These are phyloP conservation scores for Pseudococcus viburni DNA, from an alignment of 2,888 invertebrate genomes.

Conservation along the genomic window DNA sequence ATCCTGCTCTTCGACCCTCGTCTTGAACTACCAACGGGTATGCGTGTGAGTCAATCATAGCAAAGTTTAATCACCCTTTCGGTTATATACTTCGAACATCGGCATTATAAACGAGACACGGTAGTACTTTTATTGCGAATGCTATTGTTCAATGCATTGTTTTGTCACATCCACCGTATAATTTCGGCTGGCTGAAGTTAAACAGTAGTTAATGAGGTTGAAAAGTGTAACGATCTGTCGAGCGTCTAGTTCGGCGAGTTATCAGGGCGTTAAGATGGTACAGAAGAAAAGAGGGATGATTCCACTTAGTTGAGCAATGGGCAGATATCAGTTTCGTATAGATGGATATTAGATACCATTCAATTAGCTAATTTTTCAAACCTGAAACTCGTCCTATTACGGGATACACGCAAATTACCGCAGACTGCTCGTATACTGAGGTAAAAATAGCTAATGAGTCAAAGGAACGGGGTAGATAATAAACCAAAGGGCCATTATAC, in stretches of 20 bases:
- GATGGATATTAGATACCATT: background rate
- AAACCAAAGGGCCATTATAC: background rate
- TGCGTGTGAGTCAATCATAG: background rate
- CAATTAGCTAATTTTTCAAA: slow-evolving; percentile 12
- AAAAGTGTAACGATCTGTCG: slow-evolving; percentile 7
- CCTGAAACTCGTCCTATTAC: background rate
- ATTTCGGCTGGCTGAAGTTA: slow-evolving; percentile 1
- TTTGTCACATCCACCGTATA: background rate
- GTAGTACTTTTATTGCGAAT: background rate
- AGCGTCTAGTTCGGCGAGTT: background rate
- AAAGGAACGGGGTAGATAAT: background rate
- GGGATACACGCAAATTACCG: background rate
- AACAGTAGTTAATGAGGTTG: background rate
- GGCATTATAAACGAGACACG: background rate
- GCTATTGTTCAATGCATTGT: background rate
- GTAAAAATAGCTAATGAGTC: background rate
- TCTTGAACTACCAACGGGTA: background rate
- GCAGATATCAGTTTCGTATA: background rate
- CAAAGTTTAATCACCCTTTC: slow-evolving; percentile 7
- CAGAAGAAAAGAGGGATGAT: slow-evolving; percentile 4
- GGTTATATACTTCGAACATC: background rate
- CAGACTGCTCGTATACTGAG: background rate
- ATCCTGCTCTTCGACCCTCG: background rate
- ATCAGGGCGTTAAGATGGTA: background rate
- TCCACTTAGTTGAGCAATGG: background rate